Base-by-base conservation (phyloP, 2,888 invertebrate genomes). In the Doris montereyensis region DNA sequence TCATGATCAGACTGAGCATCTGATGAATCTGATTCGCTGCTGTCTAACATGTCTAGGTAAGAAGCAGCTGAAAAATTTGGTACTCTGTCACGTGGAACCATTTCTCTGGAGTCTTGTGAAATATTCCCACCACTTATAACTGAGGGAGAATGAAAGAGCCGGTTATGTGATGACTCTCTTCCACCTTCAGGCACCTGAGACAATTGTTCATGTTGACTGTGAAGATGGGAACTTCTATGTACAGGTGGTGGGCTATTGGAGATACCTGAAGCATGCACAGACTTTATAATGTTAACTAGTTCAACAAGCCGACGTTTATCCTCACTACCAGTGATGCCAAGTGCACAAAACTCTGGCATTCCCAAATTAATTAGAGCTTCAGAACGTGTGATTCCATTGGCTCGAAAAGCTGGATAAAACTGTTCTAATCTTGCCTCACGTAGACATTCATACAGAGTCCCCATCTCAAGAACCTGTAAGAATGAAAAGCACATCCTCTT, bases 381-480 rank as follows among this genome's bases (percentile, higher is more conserved):
- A 67, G 89, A 89, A 34, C 85, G 85, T 10, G 86, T 86, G 34
- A 90, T 85, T 8, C 90, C 90, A 81, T 87, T 86, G 1, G 86
- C 85, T 73, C 87, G 80, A 71, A 90, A 89, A 76, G 88, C 86
- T 62, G 86, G 86, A 81, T 88, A 90, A 70, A 90, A 90, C 77
- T 87, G 87, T 72, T 90, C 90, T 71, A 91, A 83, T 62, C 87
- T 84, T 13, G 89, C 90, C 76, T 90, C 90, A 35, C 85, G 83
- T 10, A 91, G 81, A 80, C 88, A 88, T 78, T 88, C 88, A 85
- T 84, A 88, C 10, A 89, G 82, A 24, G 88, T 88, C 13, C 87
- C 88, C 88, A 88, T 88, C 0, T 41, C 81, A 52, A n/a, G 52
- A 41, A 41, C 52, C n/a, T n/a, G n/a, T n/a, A n/a, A n/a, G n/a